Percentiles rank a stretch among this genome's conserved stretches.
Conservation (phyloP, 2,888 invertebrate species). For the Brenthis hecate region DNA sequence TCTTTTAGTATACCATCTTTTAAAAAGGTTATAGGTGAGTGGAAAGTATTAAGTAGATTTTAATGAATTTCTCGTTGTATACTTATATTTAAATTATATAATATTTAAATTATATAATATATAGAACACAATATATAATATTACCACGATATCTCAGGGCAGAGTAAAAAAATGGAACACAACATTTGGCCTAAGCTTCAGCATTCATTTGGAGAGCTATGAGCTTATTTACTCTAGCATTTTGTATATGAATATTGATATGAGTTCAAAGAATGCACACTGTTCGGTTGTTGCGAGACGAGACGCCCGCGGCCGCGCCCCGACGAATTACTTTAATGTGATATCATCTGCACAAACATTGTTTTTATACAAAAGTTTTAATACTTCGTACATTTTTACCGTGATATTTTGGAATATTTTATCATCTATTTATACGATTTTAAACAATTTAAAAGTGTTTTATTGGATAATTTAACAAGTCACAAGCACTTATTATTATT, state of each 20-base stretch:
- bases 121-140: conserved; percentile 13
- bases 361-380: conserved; percentile 68
- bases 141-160: background rate
- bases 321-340: conserved; percentile 33
- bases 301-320: conserved; percentile 12
- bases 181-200: conserved; percentile 64
- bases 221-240: conserved; percentile 75
- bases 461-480: conserved; percentile 30
- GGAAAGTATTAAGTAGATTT: conserved; percentile 14
- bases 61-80: conserved; percentile 13
- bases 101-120: conserved; percentile 24
- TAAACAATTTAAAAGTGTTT: conserved; percentile 18
- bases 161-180: conserved; percentile 23
- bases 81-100: conserved; percentile 7
- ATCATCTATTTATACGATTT: conserved; percentile 39
- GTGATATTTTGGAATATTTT: conserved; percentile 60
- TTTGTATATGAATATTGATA: conserved; percentile 37
- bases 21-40: conserved; percentile 10
- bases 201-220: conserved; percentile 58
- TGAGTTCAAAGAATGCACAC: conserved; percentile 34
- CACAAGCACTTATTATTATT: conserved; percentile 29
- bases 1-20: conserved; percentile 18
- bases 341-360: conserved; percentile 47
- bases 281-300: conserved; percentile 32
- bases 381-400: conserved; percentile 69